Percentiles rank a stretch among this genome's conserved stretches.
phyloP scores from a whole-genome alignment of 2,888 invertebrate species.

The Mantis religiosa region DNA sequence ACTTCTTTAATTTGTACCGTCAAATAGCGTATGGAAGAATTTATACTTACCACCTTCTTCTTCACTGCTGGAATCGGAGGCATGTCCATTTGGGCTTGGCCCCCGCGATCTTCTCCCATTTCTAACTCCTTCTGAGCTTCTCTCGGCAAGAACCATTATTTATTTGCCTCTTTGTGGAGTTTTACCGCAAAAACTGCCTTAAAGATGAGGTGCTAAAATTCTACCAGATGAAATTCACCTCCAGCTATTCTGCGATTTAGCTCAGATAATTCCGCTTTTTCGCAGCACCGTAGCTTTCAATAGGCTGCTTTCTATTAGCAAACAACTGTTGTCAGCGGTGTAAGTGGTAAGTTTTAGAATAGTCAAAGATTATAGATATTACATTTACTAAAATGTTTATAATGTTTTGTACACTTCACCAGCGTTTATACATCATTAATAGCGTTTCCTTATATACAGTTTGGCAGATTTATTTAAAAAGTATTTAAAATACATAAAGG shows the following conservation, averaged over 20 bases:
- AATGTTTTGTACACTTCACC: no score
- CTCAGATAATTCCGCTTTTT: constrained; percentile 1
- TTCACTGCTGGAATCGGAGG: constrained; percentile 78
- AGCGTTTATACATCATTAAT: no score
- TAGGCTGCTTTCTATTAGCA: constrained; percentile 1
- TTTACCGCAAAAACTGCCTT: background rate
- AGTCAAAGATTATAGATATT: no score
- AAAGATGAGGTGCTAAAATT: background rate
- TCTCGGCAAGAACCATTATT: constrained; percentile 82
- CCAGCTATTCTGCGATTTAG: background rate
- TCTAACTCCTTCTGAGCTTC: constrained; percentile 75
- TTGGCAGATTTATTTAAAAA: no score
- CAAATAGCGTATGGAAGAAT: constrained; percentile 2
- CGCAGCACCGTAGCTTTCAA: constrained; percentile 1
- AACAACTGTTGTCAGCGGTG: no score
- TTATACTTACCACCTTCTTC: constrained; percentile 60
- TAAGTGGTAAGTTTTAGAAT: no score
- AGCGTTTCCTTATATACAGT: no score
- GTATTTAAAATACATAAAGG: no score
- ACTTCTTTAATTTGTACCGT: background rate
- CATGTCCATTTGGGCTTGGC: constrained; percentile 84
- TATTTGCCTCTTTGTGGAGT: background rate
- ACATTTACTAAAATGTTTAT: no score
- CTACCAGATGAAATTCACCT: background rate
- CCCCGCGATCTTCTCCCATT: constrained; percentile 87